phyloP scores from a whole-genome alignment of 2,888 invertebrate genomes.

The Oligia latruncula region DNA sequence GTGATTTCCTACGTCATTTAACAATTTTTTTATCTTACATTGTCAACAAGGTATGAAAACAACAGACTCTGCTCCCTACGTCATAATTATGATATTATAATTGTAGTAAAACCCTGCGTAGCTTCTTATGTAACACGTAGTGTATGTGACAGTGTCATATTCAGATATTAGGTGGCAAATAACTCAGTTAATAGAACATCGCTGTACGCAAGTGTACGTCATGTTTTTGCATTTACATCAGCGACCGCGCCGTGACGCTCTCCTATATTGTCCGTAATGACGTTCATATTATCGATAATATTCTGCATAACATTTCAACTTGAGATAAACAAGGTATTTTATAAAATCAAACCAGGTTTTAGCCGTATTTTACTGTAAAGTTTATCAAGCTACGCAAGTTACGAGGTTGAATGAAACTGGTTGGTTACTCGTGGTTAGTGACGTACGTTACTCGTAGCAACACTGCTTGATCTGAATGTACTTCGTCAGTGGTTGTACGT shows the following conservation, averaged over 20 bases:
- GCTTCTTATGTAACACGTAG: constrained; percentile 31
- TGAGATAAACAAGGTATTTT: constrained; percentile 42
- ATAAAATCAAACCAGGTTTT: constrained; percentile 21
- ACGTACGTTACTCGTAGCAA: constrained; percentile 28
- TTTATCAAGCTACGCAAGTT: constrained; percentile 26
- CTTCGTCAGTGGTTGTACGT: constrained; percentile 24
- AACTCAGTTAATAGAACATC: constrained; percentile 25
- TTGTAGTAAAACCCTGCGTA: constrained; percentile 17
- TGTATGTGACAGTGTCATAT: constrained; percentile 15
- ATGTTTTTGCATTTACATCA: constrained; percentile 41
- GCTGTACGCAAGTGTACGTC: constrained; percentile 43
- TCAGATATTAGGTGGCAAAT: constrained; percentile 43
- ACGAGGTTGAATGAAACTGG: constrained; percentile 38
- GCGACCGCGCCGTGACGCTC: constrained; percentile 33
- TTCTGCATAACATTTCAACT: constrained; percentile 20
- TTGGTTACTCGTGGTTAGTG: constrained; percentile 34
- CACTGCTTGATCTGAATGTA: not conserved
- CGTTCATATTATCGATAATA: constrained; percentile 28
- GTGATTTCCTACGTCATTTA: constrained; percentile 46
- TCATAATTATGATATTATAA: constrained; percentile 33
- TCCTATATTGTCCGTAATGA: constrained; percentile 46
- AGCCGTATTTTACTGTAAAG: not conserved
- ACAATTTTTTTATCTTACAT: constrained; percentile 27
- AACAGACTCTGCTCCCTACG: constrained; percentile 23
- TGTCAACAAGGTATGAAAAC: constrained; percentile 17